phyloP scores from a whole-genome alignment of 1,140 invertebrate genomes.

The Magallana gigas region DNA sequence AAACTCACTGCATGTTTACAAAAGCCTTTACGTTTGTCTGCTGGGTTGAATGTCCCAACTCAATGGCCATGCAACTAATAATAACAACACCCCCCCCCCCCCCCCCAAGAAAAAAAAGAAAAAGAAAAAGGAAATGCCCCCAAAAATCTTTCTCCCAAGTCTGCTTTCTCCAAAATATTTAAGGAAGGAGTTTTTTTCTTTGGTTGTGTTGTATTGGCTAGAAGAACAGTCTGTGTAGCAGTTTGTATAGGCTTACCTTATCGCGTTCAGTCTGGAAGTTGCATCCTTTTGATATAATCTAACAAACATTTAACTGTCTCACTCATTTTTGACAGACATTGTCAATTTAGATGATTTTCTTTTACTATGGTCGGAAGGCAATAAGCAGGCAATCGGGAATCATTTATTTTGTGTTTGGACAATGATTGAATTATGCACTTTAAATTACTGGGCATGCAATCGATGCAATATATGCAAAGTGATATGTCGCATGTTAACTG shows the following conservation, averaged over 20 bases:
- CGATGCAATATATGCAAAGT: slow-evolving; percentile 30
- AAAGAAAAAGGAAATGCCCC: neutral
- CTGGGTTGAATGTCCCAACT: neutral
- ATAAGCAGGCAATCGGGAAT: neutral
- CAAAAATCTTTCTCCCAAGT: neutral
- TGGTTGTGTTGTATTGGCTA: neutral
- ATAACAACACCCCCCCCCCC: neutral
- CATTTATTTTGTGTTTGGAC: slow-evolving; percentile 6
- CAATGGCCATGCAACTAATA: neutral
- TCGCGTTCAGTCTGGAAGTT: neutral
- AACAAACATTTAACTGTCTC: neutral
- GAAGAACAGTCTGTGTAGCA: neutral
- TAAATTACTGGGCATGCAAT: slow-evolving; percentile 33
- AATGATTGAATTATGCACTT: slow-evolving; percentile 19
- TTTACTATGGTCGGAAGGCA: neutral
- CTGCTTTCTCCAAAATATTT: too few species aligned
- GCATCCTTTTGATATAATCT: neutral
- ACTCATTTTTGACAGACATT: neutral
- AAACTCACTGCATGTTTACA: neutral
- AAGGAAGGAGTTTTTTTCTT: too few species aligned
- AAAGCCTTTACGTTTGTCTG: neutral
- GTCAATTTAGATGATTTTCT: neutral
- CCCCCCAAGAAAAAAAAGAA: too few species aligned
- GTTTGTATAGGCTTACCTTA: neutral
- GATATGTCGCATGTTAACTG: slow-evolving; percentile 35